These are phyloP conservation scores for Galeopterus variegatus DNA, from an alignment of 2,113 vertebrate genomes.

Conservation along the genomic window DNA sequence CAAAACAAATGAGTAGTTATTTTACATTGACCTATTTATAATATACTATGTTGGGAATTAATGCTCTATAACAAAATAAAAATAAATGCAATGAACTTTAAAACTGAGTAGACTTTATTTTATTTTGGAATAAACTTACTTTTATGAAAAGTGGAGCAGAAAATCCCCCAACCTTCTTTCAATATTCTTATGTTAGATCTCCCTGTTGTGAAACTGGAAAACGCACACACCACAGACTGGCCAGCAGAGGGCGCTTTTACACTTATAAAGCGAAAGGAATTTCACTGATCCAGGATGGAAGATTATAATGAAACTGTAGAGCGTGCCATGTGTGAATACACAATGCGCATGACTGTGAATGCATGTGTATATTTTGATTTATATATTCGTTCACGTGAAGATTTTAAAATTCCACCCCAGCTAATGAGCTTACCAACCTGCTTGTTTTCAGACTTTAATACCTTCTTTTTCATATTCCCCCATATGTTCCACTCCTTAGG, in stretches of 20 bases:
- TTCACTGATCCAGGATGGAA: slow-evolving; percentile 45
- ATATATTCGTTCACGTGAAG: slow-evolving; percentile 84
- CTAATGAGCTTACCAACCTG: slow-evolving; percentile 85
- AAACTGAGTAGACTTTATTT: not conserved
- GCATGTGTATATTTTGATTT: slow-evolving; percentile 86
- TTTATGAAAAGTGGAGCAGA: not conserved
- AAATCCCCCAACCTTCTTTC: not conserved
- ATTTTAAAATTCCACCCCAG: slow-evolving; percentile 85
- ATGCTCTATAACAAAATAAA: not conserved
- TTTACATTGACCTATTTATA: not conserved
- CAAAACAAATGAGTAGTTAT: slow-evolving; percentile 40
- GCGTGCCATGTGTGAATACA: slow-evolving; percentile 70
- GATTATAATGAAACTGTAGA: slow-evolving; percentile 54
- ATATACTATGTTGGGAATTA: slow-evolving; percentile 9
- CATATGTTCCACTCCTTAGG: slow-evolving; percentile 84
- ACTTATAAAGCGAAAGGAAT: slow-evolving; percentile 75
- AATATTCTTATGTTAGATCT: not conserved
- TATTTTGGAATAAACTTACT: slow-evolving; percentile 17
- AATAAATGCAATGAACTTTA: not conserved
- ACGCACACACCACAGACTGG: not conserved
- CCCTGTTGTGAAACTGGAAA: not conserved
- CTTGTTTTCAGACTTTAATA: slow-evolving; percentile 86
- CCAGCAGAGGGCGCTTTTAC: slow-evolving; percentile 82
- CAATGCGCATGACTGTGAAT: slow-evolving; percentile 82
- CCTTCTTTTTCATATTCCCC: slow-evolving; percentile 82